Base-by-base conservation (phyloP, 2,888 invertebrate genomes). In the Aspidiotus destructor region DNA sequence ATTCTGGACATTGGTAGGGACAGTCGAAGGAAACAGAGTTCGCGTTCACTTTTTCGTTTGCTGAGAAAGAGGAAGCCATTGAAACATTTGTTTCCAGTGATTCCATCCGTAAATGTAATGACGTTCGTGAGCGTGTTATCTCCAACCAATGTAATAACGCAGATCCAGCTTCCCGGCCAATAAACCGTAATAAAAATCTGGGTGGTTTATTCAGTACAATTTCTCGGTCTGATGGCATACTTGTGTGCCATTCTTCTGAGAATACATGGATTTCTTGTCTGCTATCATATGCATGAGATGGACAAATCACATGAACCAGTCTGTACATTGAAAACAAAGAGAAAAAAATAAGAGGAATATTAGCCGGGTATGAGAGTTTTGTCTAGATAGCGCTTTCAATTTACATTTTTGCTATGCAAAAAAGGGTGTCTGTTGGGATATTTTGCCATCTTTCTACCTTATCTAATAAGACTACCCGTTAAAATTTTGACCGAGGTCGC, bases 181-280 rank as follows among this genome's bases (percentile, higher is more conserved):
- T 80, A 74, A 91, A 89, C 75, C 92, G 92, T 0, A 92, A 84
- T 67, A 88, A 84, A 44, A 92, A 81, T 41, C 86, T 85, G 10
- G 75, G 74, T 8, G 65, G 71, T 2, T 65, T 67, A 58, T 69
- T 61, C n/a, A 55, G 62, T 44, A 41, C 40, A 41, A 42, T 28
- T 41, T 60, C 60, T 58, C 13, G 8, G 13, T 67, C 67, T 6
- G 44, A 9, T 17, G 52, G 67, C 9, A 42, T 60, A 16, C 57
- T 62, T 5, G 84, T 82, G 7, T 78, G 78, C 90, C 90, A 90
- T 76, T 89, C 89, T 75, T 86, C 88, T 48, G 88, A 87, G 79
- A 89, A 89, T 71, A 89, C 83, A 73, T 89, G 89, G 71, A 90
- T 83, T 1, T 86, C 84, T 71, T 84, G 82, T 53, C 84, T 85